phyloP scores from a whole-genome alignment of 2,888 invertebrate genomes.

The Tetragonula carbonaria region DNA sequence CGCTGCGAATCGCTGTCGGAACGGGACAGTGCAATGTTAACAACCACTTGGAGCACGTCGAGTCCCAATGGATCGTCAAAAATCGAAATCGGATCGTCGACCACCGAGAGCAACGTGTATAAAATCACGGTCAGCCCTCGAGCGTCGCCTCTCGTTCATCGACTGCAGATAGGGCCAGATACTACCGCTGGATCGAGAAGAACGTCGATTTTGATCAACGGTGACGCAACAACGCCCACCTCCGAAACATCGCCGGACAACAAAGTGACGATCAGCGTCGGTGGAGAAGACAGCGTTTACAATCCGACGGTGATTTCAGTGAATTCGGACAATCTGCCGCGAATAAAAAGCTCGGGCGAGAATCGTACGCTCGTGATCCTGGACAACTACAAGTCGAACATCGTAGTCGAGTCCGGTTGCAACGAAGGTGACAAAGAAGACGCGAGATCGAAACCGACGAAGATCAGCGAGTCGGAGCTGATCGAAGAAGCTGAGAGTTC shows the following conservation, averaged over 20 bases:
- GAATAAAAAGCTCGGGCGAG: constrained; percentile 74
- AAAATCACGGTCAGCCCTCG: constrained; percentile 81
- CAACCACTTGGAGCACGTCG: constrained; percentile 49
- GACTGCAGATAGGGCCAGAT: constrained; percentile 78
- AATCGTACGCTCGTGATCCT: constrained; percentile 82
- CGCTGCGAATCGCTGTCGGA: background rate
- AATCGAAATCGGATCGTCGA: constrained; percentile 71
- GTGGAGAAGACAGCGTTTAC: constrained; percentile 81
- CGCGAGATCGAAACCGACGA: constrained; percentile 1
- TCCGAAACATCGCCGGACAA: constrained; percentile 74
- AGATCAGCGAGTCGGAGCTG: background rate
- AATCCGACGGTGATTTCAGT: constrained; percentile 82
- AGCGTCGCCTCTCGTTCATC: constrained; percentile 79
- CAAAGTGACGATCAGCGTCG: constrained; percentile 84
- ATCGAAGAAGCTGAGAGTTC: background rate
- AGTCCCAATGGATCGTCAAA: constrained; percentile 63
- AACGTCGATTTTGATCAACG: constrained; percentile 86
- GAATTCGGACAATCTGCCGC: constrained; percentile 74
- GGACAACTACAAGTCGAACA: constrained; percentile 82
- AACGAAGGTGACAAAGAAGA: constrained; percentile 43
- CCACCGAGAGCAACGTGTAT: constrained; percentile 76
- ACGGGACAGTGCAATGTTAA: constrained; percentile 2
- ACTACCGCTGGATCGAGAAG: constrained; percentile 87
- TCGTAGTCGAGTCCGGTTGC: constrained; percentile 74
- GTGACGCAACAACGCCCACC: constrained; percentile 63